Base-by-base conservation (phyloP, 2,888 invertebrate genomes). In the Maniola hyperantus region DNA sequence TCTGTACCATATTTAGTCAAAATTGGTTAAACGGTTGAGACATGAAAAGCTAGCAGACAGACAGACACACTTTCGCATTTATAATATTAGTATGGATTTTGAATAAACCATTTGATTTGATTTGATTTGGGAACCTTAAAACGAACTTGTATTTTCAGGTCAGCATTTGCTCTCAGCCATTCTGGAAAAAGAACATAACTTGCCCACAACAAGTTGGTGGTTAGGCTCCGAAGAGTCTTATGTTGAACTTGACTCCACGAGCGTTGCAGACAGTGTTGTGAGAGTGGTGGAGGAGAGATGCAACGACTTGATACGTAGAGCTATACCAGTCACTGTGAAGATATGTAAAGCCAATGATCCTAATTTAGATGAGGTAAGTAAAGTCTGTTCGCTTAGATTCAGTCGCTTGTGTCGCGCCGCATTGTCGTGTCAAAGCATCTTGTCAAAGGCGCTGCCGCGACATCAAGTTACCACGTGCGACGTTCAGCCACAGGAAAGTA, bases 111-210 rank as follows among this genome's bases (percentile, higher is more conserved):
- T n/a, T n/a, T n/a, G n/a, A n/a, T n/a, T n/a, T n/a, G n/a, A n/a
- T n/a, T n/a, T n/a, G n/a, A n/a, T n/a, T n/a, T n/a, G n/a, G 26
- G 4, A 26, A 26, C 26, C 26, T 13, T 1, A 46, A 46, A 46
- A n/a, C n/a, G 1, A n/a, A n/a, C 1, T 15, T n/a, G 5, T 46
- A 46, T 39, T 53, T 72, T 34, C 77, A 95, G 96, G 96, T 0
- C 97, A 97, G 80, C 97, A 98, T 85, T 91, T 98, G 36, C 93
- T 98, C 26, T 96, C 97, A 11, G 97, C 97, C 0, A 85, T 97
- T 58, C 93, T 97, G 44, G 96, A 97, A 74, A 90, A 92, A 26
- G 94, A 95, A 76, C 95, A 94, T 84, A 93, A 94, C 11, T 93
- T 94, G 67, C 85, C 92, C 0, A 97, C 97, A 6, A 95, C 95